Conservation (phyloP, 2,113 vertebrate genomes). For the Strigops habroptila region DNA sequence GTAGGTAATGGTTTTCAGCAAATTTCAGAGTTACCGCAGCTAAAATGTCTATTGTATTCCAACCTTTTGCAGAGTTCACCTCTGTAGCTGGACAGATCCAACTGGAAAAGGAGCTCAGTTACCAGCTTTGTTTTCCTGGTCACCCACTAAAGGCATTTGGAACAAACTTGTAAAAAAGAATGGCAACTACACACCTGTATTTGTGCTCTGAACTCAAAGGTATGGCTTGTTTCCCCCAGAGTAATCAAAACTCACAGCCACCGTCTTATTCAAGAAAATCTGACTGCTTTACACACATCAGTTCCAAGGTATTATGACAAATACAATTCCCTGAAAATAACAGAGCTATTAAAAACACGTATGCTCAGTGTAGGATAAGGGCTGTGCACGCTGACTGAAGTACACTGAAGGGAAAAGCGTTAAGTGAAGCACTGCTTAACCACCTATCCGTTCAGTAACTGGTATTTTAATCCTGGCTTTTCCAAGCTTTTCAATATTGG, state of each 20-base stretch:
- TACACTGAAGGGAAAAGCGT: fast-evolving
- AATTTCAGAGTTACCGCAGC: neutral
- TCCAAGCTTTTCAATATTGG: neutral
- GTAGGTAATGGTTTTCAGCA: neutral
- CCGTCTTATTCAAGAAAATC: neutral
- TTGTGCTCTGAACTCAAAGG: neutral
- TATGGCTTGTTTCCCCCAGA: neutral
- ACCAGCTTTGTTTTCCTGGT: neutral
- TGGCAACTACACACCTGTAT: neutral
- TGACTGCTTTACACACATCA: neutral
- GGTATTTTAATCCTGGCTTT: neutral
- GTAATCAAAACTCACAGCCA: neutral
- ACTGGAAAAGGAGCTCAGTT: neutral
- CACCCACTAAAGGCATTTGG: neutral
- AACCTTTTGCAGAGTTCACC: neutral
- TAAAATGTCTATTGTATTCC: neutral
- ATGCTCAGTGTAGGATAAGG: neutral
- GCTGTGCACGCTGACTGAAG: fast-evolving
- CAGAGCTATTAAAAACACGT: neutral
- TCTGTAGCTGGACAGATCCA: neutral
- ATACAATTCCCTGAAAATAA: neutral
- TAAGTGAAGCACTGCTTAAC: neutral
- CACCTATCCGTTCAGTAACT: neutral
- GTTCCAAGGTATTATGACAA: neutral
- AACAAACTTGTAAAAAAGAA: neutral